Percentiles rank a stretch among this genome's conserved stretches.
phyloP scores from a whole-genome alignment of 2,113 vertebrate species.

The Sinocyclocheilus anophthalmus region DNA sequence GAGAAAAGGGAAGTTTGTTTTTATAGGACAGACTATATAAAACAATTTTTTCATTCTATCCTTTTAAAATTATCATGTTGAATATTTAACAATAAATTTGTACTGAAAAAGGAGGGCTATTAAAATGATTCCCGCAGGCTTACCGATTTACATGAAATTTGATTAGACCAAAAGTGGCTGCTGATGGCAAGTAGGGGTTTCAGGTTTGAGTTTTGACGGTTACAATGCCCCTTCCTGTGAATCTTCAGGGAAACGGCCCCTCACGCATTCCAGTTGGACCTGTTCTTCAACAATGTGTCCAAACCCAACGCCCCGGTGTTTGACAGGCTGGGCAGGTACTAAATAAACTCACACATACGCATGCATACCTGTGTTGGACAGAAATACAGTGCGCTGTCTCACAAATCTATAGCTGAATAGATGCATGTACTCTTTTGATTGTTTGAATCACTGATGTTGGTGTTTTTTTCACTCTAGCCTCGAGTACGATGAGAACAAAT shows the following conservation, averaged over 20 bases:
- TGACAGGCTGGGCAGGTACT: slow-evolving; percentile 93
- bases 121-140: too few species aligned
- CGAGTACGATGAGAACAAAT: slow-evolving; percentile 98
- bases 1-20: slow-evolving; percentile 15
- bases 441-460: slow-evolving; percentile 34
- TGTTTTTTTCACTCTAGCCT: slow-evolving; percentile 78
- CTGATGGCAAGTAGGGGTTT: not conserved
- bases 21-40: not conserved
- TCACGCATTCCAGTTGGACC: slow-evolving; percentile 95
- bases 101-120: not conserved
- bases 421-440: not conserved
- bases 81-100: not conserved
- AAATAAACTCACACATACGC: slow-evolving; percentile 3
- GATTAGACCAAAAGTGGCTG: not conserved
- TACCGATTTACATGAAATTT: slow-evolving; percentile 1
- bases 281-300: slow-evolving; percentile 98
- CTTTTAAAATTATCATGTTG: not conserved
- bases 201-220: slow-evolving; percentile 17
- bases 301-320: slow-evolving; percentile 93
- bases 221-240: slow-evolving; percentile 57
- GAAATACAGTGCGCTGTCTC: slow-evolving; percentile 14
- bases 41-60: not conserved
- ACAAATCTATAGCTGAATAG: not conserved
- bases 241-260: slow-evolving; percentile 92
- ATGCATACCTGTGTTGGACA: slow-evolving; percentile 15